A percentile compares a stretch with the other conserved stretches of the same genome.
phyloP scores from a whole-genome alignment of 1,140 invertebrate species.

The Rhagoletis zephyria region DNA sequence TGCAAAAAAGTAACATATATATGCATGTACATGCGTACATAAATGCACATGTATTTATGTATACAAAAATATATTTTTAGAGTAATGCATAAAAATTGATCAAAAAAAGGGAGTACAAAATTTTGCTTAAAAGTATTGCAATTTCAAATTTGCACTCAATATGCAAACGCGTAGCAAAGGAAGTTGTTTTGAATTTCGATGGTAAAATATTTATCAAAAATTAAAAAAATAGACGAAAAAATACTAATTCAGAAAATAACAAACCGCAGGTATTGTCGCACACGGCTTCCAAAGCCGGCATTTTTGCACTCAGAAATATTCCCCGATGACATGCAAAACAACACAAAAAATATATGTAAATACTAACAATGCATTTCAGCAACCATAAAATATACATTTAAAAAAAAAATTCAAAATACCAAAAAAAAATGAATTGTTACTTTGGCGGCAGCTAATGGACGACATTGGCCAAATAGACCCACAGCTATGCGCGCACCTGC shows the following conservation, averaged over 20 bases:
- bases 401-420: not conserved
- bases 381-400: not conserved
- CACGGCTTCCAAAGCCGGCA: not conserved
- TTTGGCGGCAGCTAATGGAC: constrained; percentile 1
- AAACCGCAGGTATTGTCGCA: not conserved
- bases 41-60: too few relatives aligned
- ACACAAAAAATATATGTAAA: not conserved
- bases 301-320: not conserved
- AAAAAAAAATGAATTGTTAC: not conserved
- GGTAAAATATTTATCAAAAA: too few relatives aligned
- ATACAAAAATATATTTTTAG: too few relatives aligned
- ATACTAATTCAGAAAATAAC: not conserved
- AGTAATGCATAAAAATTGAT: too few relatives aligned
- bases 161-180: too few relatives aligned
- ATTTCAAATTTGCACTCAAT: too few relatives aligned
- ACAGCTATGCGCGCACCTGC: constrained; percentile 14
- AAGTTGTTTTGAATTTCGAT: too few relatives aligned
- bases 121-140: too few relatives aligned
- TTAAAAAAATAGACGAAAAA: too few relatives aligned
- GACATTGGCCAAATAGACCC: not conserved
- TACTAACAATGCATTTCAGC: not conserved
- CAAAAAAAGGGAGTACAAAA: too few relatives aligned
- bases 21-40: too few relatives aligned
- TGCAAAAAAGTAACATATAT: too few relatives aligned
- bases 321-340: constrained; percentile 25